Percentiles rank a stretch among this genome's conserved stretches.
These are phyloP conservation scores for Pelodytes ibericus DNA, from an alignment of 2,797 vertebrate species.

Conservation along the genomic window DNA sequence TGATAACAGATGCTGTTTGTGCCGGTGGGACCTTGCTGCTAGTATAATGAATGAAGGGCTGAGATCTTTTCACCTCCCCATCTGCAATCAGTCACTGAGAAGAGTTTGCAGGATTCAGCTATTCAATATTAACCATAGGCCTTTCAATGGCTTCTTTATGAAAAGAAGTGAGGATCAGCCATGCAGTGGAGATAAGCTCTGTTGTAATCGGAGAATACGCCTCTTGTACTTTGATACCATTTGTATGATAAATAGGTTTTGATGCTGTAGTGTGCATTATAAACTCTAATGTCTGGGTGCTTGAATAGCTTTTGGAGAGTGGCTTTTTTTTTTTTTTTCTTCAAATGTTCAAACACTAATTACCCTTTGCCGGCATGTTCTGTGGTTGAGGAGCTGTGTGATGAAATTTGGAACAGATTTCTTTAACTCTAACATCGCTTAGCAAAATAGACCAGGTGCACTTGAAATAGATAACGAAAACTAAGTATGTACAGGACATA, in stretches of 20 bases:
- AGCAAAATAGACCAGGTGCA: too few relatives aligned
- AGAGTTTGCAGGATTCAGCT: constrained; percentile 33
- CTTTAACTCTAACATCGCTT: constrained; percentile 17
- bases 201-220: constrained; percentile 53
- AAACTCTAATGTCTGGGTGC: constrained; percentile 36
- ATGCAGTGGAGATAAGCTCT: constrained; percentile 45
- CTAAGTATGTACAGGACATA: too few relatives aligned
- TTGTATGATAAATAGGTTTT: constrained; percentile 54
- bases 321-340: constrained; percentile 10
- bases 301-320: constrained; percentile 22
- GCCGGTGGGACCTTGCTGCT: constrained; percentile 38
- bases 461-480: too few relatives aligned
- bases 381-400: constrained; percentile 13
- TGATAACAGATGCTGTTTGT: constrained; percentile 55
- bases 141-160: constrained; percentile 38
- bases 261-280: constrained; percentile 39
- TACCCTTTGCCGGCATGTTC: constrained; percentile 32
- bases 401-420: neutral
- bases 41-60: constrained; percentile 51
- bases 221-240: constrained; percentile 56
- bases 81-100: constrained; percentile 46
- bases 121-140: constrained; percentile 44
- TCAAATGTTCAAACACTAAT: constrained; percentile 43
- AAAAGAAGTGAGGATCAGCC: constrained; percentile 43
- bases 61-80: constrained; percentile 54